Conservation (phyloP, 2,888 invertebrate species). For the Blastobasis adustella region DNA sequence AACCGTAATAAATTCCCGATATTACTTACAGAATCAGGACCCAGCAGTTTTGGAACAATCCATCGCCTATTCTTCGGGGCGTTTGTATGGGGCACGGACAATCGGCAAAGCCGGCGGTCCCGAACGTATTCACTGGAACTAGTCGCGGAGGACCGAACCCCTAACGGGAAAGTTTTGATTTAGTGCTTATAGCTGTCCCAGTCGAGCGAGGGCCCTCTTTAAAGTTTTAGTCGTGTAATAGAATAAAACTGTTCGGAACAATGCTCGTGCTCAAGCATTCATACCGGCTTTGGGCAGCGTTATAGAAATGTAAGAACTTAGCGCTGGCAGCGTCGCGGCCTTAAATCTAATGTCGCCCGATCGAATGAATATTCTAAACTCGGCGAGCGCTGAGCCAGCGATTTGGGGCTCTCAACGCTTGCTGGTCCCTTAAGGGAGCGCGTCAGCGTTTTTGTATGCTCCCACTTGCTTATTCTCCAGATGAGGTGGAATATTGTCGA, state of each 20-base stretch:
- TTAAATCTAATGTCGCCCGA: slow-evolving; percentile 50
- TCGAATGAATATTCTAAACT: slow-evolving; percentile 55
- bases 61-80: slow-evolving; percentile 36
- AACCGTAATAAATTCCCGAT: slow-evolving; percentile 7
- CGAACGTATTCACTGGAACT: slow-evolving; percentile 55
- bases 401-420: slow-evolving; percentile 25
- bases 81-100: slow-evolving; percentile 46
- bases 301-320: slow-evolving; percentile 48
- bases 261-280: slow-evolving; percentile 52
- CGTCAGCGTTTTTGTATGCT: slow-evolving; percentile 24
- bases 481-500: slow-evolving; percentile 6
- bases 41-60: slow-evolving; percentile 20
- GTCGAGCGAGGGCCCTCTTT: slow-evolving; percentile 56
- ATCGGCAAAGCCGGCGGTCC: slow-evolving; percentile 37
- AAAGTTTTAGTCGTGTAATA: slow-evolving; percentile 67
- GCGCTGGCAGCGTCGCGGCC: slow-evolving; percentile 39
- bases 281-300: slow-evolving; percentile 38
- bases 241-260: slow-evolving; percentile 69
- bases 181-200: slow-evolving; percentile 69
- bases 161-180: slow-evolving; percentile 69
- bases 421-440: slow-evolving; percentile 19
- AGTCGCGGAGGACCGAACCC: slow-evolving; percentile 39
- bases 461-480: slow-evolving; percentile 1
- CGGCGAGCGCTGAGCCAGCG: slow-evolving; percentile 24
- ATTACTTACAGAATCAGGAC: slow-evolving; percentile 4